Evolutionary conservation across 2,888 invertebrate genomes (phyloP).

Genomic region (Cephonodes hylas): DNA sequence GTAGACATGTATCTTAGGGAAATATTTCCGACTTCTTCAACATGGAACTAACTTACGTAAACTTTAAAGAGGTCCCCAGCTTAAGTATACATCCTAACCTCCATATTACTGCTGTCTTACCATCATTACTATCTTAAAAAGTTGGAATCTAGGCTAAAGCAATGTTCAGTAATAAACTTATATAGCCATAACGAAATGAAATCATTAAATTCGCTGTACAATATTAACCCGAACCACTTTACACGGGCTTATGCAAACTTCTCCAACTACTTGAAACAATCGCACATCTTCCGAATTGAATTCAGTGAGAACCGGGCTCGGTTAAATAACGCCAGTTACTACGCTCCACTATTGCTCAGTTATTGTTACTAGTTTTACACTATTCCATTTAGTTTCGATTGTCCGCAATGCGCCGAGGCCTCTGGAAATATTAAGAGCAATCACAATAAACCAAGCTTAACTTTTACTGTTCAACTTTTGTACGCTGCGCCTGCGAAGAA

Average conservation of each 20-base stretch:
- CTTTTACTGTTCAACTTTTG: slow-evolving; percentile 35
- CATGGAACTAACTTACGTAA: too few relatives aligned
- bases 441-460: slow-evolving; percentile 60
- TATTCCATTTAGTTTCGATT: slow-evolving; percentile 61
- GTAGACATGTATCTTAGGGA: too few relatives aligned
- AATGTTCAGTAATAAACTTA: too few relatives aligned
- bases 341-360: slow-evolving; percentile 31
- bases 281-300: not conserved
- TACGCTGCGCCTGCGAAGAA: slow-evolving; percentile 27
- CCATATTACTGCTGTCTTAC: too few relatives aligned
- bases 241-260: not conserved
- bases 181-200: too few relatives aligned
- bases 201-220: too few relatives aligned
- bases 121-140: too few relatives aligned
- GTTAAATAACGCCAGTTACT: not conserved
- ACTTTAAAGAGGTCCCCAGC: too few relatives aligned
- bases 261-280: not conserved
- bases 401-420: slow-evolving; percentile 58
- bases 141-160: too few relatives aligned
- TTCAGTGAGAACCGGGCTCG: not conserved
- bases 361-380: slow-evolving; percentile 61
- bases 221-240: not conserved
- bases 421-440: slow-evolving; percentile 61
- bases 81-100: too few relatives aligned
- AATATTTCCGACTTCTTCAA: too few relatives aligned